phyloP scores from a whole-genome alignment of 2,797 vertebrate species.

The Rhinichthys osculus region DNA sequence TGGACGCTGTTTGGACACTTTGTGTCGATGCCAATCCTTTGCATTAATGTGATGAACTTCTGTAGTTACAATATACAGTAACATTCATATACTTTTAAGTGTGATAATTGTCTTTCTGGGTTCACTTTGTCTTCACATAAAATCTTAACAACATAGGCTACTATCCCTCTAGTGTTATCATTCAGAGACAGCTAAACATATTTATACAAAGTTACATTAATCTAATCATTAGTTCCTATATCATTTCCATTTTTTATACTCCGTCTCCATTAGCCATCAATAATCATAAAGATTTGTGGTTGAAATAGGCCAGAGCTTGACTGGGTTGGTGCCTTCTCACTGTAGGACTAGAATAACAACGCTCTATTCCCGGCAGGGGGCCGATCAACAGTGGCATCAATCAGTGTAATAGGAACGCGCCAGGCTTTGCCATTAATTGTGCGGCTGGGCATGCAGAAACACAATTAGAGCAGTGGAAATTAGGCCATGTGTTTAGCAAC shows the following conservation, averaged over 20 bases:
- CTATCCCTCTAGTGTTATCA: neutral
- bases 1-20: neutral
- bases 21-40: neutral
- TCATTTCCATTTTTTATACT: conserved; percentile 32
- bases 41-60: neutral
- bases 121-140: neutral
- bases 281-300: conserved; percentile 55
- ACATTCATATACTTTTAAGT: neutral
- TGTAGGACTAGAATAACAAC: conserved; percentile 62
- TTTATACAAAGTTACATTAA: conserved; percentile 31
- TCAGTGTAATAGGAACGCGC: conserved; percentile 66
- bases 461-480: conserved; percentile 74
- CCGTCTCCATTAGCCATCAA: conserved; percentile 51
- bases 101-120: neutral
- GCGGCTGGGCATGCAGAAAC: conserved; percentile 67
- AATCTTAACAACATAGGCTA: neutral
- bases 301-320: conserved; percentile 61
- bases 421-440: conserved; percentile 72
- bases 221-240: conserved; percentile 47
- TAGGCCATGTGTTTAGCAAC: conserved; percentile 64
- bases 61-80: neutral
- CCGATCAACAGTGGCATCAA: conserved; percentile 68
- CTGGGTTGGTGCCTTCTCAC: conserved; percentile 54
- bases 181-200: neutral
- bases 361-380: conserved; percentile 58